A percentile compares a stretch with the other conserved stretches of the same genome.
These are phyloP conservation scores for Pteropus rufus DNA, from an alignment of 2,797 vertebrate genomes.

Conservation along the genomic window DNA sequence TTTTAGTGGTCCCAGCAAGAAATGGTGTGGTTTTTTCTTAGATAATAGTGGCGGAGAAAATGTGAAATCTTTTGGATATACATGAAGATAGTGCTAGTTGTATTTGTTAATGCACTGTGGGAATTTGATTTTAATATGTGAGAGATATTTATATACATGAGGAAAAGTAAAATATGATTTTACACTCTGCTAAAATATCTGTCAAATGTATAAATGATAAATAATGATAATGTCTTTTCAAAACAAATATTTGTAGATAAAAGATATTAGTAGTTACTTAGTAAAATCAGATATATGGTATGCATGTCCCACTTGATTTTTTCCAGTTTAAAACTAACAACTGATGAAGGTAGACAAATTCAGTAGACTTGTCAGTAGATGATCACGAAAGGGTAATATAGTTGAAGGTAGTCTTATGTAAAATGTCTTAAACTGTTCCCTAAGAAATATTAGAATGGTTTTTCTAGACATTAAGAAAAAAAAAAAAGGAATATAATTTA, in stretches of 20 bases:
- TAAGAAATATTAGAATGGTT: not conserved
- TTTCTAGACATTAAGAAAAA: not conserved
- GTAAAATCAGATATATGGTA: slow-evolving; percentile 83
- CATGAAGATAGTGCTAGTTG: not conserved
- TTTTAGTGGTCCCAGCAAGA: not conserved
- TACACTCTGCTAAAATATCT: slow-evolving; percentile 40
- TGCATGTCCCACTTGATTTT: slow-evolving; percentile 86
- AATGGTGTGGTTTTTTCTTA: not conserved
- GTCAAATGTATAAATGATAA: slow-evolving; percentile 77
- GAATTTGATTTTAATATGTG: not conserved
- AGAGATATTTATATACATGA: not conserved
- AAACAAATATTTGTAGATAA: slow-evolving; percentile 86
- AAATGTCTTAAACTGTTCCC: not conserved
- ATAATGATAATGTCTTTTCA: slow-evolving; percentile 83
- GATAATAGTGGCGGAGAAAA: not conserved
- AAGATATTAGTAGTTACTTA: slow-evolving; percentile 87
- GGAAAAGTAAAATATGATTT: slow-evolving; percentile 41
- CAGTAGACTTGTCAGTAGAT: slow-evolving; percentile 75
- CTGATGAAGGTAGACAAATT: slow-evolving; percentile 68
- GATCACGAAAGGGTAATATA: slow-evolving; percentile 82
- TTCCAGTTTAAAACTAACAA: slow-evolving; percentile 83
- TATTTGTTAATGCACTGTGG: not conserved
- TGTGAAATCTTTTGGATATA: not conserved
- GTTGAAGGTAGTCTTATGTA: not conserved
- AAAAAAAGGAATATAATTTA: slow-evolving; percentile 15